Evolutionary conservation across 2,888 invertebrate species (phyloP), one percentile per base, ranked within the genome.

Genomic region (Rotaria magnacalcarata): DNA sequence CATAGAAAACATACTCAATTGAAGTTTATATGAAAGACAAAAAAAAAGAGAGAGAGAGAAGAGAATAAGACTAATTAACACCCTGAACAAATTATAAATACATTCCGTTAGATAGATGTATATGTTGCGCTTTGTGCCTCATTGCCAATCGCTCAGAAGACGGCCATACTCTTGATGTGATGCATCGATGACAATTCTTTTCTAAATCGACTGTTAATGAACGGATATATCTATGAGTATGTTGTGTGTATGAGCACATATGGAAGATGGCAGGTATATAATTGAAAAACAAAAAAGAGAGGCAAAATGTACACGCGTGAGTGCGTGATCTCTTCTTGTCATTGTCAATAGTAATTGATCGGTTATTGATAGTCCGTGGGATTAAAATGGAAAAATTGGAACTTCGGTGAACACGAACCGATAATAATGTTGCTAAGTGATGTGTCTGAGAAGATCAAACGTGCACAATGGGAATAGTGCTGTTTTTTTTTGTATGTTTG

Each of bases 231-330:
- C 67, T 16, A 67, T 67, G 67, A 67, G 67, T 67, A 67, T 34
- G 67, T 67, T 52, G 52, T 52, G 52, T 52, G 52, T 52, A 52
- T 16, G 27, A 67, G 67, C 67, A 34, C 67, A 67, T 67, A 67
- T 67, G 67, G 67, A 67, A 67, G 67, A 67, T 67, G 67, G 67
- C 67, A 67, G 67, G 67, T 67, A 67, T 67, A 67, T 67, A 67
- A 67, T 67, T 67, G 67, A 67, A 67, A 67, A 67, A 67, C 3
- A 67, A 34, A 16, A 27, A 67, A 27, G 24, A 67, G 16, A 67
- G 14, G 34, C 10, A 27, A 67, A 27, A 34, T 16, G 34, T 34
- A 67, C 67, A 67, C 27, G 67, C 67, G 67, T 67, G 67, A 67
- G 67, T 67, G 67, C 67, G 67, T 67, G 67, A 67, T 67, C 67